Percentiles rank a stretch among this genome's conserved stretches.
phyloP scores from a whole-genome alignment of 2,113 vertebrate species.

The Tragelaphus scriptus region DNA sequence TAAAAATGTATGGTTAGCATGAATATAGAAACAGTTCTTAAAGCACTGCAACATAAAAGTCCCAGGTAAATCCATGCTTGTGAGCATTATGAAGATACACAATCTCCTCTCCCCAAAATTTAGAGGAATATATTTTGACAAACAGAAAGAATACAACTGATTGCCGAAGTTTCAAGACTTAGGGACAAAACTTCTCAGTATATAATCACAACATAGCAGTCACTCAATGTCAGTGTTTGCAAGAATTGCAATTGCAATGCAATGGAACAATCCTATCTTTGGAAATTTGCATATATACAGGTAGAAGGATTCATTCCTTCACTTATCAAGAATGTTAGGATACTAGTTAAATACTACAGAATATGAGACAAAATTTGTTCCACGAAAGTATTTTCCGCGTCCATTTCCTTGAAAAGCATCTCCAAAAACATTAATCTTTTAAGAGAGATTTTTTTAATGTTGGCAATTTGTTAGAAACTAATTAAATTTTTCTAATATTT shows the following conservation, averaged over 20 bases:
- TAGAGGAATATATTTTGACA: neutral
- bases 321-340: neutral
- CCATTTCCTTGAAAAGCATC: constrained; percentile 18
- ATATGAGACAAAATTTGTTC: neutral
- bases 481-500: neutral
- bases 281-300: neutral
- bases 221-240: neutral
- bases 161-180: neutral
- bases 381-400: neutral
- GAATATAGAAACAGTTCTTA: neutral
- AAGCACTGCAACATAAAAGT: neutral
- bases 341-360: neutral
- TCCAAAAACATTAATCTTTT: neutral
- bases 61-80: neutral
- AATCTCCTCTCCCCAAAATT: neutral
- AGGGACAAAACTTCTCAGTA: neutral
- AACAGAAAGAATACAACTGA: neutral
- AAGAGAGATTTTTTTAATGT: neutral
- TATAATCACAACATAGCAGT: neutral
- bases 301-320: neutral
- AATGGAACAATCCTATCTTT: neutral
- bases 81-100: neutral
- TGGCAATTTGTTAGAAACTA: neutral
- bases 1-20: neutral
- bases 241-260: neutral